Conservation (phyloP, 2,797 vertebrate species). For the Pipistrellus pygmaeus region DNA sequence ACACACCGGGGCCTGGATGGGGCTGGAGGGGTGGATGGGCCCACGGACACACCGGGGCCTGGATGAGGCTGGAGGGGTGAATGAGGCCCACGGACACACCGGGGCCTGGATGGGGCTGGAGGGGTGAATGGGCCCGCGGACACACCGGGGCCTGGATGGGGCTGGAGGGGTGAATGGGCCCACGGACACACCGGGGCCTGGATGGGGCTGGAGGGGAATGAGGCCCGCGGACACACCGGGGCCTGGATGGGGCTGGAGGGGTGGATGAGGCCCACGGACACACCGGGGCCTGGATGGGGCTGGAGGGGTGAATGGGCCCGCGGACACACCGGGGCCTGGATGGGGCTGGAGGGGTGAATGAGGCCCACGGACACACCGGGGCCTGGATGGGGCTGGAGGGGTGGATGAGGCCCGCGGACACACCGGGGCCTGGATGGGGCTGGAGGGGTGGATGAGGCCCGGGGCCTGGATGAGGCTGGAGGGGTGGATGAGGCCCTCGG, state of each 20-base stretch:
- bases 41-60: conserved; percentile 87
- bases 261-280: conserved; percentile 90
- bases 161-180: conserved; percentile 85
- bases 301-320: conserved; percentile 86
- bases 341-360: conserved; percentile 85
- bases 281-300: conserved; percentile 83
- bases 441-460: conserved; percentile 86
- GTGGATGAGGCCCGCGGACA: conserved; percentile 90
- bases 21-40: conserved; percentile 85
- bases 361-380: conserved; percentile 87
- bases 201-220: conserved; percentile 84
- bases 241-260: conserved; percentile 76
- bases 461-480: conserved; percentile 78
- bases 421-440: conserved; percentile 83
- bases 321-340: conserved; percentile 86
- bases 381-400: conserved; percentile 76
- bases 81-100: conserved; percentile 89
- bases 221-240: conserved; percentile 87
- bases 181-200: conserved; percentile 86
- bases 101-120: conserved; percentile 78
- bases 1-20: conserved; percentile 86
- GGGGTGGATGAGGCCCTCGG: conserved; percentile 88
- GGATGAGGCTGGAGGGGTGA: conserved; percentile 82
- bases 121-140: conserved; percentile 88
- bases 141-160: conserved; percentile 85